phyloP scores from a whole-genome alignment of 2,888 invertebrate species.

The Drosophila macrospina region DNA sequence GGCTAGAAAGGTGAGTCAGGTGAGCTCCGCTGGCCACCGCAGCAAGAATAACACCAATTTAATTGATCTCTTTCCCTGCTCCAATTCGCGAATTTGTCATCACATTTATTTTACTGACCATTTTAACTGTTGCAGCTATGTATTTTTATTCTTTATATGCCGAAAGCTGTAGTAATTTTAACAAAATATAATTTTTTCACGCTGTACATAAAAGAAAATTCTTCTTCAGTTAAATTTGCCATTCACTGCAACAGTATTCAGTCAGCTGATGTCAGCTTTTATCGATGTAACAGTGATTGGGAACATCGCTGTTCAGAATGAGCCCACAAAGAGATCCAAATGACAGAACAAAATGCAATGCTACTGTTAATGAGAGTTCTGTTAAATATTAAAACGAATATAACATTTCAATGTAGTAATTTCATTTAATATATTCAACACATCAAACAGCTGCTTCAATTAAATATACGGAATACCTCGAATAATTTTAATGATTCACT shows the following conservation, averaged over 20 bases:
- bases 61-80: background rate
- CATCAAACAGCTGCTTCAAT: too few species aligned
- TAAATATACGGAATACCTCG: too few species aligned
- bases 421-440: too few species aligned
- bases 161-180: constrained; percentile 19
- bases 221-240: constrained; percentile 43
- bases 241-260: constrained; percentile 26
- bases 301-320: too few species aligned
- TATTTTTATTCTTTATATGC: constrained; percentile 16
- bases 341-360: too few species aligned
- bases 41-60: constrained; percentile 16
- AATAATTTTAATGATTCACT: too few species aligned
- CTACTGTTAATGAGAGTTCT: too few species aligned
- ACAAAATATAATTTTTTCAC: constrained; percentile 60
- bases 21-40: constrained; percentile 41
- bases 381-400: too few species aligned
- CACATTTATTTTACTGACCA: constrained; percentile 48
- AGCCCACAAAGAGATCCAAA: too few species aligned
- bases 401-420: too few species aligned
- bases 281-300: background rate
- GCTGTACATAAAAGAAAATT: constrained; percentile 42
- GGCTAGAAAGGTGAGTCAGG: constrained; percentile 51
- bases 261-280: constrained; percentile 2
- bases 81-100: background rate
- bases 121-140: constrained; percentile 25